Conservation (phyloP, 2,888 invertebrate genomes). For the Cynaeus angustus region DNA sequence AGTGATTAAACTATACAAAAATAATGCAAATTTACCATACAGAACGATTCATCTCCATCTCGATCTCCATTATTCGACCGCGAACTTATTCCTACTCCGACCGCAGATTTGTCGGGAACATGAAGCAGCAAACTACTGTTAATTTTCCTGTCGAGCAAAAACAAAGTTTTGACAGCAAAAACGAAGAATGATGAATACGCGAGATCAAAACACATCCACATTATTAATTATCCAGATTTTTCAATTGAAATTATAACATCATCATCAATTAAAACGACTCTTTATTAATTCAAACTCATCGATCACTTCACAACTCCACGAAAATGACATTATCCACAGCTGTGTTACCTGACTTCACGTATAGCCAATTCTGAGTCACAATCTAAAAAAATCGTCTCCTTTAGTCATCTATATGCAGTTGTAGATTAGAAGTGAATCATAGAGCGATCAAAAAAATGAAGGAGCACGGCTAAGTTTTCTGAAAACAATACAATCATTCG, state of each 20-base stretch:
- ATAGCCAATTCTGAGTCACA: slow-evolving; percentile 14
- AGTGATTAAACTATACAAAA: not conserved
- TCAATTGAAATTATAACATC: not conserved
- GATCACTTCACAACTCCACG: not conserved
- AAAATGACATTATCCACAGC: not conserved
- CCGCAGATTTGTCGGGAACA: not conserved
- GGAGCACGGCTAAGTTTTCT: not conserved
- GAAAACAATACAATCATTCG: slow-evolving; percentile 10
- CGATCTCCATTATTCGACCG: no score
- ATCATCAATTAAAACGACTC: not conserved
- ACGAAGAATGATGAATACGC: not conserved
- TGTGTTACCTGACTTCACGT: not conserved
- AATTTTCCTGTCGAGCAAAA: slow-evolving; percentile 1
- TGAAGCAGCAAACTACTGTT: not conserved
- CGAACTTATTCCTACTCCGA: no score
- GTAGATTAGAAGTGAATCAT: slow-evolving; percentile 5
- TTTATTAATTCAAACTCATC: not conserved
- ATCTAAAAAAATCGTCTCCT: slow-evolving; percentile 18
- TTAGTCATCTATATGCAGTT: slow-evolving; percentile 11
- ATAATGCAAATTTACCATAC: no score
- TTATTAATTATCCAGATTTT: not conserved
- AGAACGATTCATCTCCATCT: no score
- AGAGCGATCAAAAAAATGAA: not conserved
- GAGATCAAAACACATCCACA: not conserved
- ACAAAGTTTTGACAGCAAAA: not conserved